Conservation (phyloP, 2,113 vertebrate genomes). For the Cheirogaleus medius region DNA sequence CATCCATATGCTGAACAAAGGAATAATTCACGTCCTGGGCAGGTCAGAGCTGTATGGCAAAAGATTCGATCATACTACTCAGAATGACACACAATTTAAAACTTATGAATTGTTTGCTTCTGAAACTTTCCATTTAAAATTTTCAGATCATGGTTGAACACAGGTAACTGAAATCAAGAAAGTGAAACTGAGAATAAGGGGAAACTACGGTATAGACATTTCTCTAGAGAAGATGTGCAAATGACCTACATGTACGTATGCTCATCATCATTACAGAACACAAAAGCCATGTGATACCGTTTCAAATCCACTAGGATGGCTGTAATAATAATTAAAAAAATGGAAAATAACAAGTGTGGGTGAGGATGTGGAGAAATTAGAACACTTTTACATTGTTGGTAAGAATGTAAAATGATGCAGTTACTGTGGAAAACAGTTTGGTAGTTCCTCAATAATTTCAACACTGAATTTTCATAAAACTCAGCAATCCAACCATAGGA, state of each 20-base stretch:
- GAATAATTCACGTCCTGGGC: too few species aligned
- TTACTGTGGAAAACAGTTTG: background rate
- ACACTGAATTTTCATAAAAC: background rate
- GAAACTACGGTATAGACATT: too few species aligned
- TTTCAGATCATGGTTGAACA: too few species aligned
- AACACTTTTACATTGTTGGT: background rate
- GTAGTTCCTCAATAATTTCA: background rate
- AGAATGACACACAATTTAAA: too few species aligned
- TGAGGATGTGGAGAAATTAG: background rate
- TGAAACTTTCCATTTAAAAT: too few species aligned
- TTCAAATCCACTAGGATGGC: background rate
- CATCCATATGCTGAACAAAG: too few species aligned
- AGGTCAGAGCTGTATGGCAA: too few species aligned
- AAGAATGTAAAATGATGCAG: background rate
- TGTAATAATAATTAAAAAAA: background rate
- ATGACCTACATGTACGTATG: background rate
- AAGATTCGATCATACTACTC: too few species aligned
- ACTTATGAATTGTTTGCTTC: too few species aligned
- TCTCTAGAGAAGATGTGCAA: too few species aligned
- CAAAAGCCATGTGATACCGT: background rate
- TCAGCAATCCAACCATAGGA: background rate
- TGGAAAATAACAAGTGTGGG: background rate
- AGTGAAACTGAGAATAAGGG: too few species aligned
- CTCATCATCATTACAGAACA: background rate
- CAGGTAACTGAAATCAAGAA: too few species aligned